Base-by-base conservation (phyloP, 2,888 invertebrate species). In the Scrobipalpa costella region DNA sequence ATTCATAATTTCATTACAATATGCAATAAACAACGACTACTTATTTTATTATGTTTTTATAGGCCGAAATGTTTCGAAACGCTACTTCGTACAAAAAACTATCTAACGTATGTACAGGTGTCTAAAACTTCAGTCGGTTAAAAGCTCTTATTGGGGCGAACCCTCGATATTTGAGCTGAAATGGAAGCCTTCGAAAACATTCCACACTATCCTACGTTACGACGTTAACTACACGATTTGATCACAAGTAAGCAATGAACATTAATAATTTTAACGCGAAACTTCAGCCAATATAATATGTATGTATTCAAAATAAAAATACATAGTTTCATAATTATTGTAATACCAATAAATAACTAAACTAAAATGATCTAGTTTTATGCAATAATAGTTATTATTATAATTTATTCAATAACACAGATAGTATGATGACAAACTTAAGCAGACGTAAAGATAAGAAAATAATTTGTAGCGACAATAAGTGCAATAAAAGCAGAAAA, bases 31-130 rank as follows among this genome's bases (percentile, higher is more conserved):
- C 79, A 81, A 84, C 79, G 81, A 77, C 69, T 73, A 76, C 69
- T 79, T 82, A 80, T 83, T 82, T 79, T 82, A 80, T 83, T 82
- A 84, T 80, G 78, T 77, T 73, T 73, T 67, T 73, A 77, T 78
- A 79, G 72, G 73, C 77, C 75, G 69, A 76, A 64, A 74, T 63
- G 66, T 62, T 63, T 67, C 62, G 52, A 63, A 63, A 64, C 66
- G 69, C 67, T 73, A 74, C 65, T 71, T 73, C 67, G 74, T 85
- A 85, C 75, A 84, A 85, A n/a, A 85, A 82, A 73, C 80, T 83
- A 81, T 73, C 80, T 82, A 81, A 71, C 67, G 64, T 67, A 67
- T 64, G 67, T 64, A 66, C 61, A 62, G 38, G 58, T 58, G 17
- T 44, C 34, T 38, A 57, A 61, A 62, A 63, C 40, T 47, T 64